Evolutionary conservation across 2,888 invertebrate species (phyloP), one percentile per base, ranked within the genome.

Genomic region (Tiliacea aurago): DNA sequence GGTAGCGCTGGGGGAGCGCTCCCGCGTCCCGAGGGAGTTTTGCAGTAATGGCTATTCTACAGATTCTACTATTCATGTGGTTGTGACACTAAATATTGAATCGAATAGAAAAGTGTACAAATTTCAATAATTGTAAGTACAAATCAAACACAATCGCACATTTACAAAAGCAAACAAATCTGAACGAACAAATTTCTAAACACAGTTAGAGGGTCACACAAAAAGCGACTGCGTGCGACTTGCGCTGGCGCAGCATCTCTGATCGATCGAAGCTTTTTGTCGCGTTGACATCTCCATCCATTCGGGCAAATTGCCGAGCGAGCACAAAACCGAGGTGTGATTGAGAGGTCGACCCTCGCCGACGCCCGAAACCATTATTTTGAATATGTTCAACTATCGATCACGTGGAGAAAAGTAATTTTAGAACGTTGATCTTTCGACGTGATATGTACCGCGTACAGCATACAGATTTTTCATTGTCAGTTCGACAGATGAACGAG

Each of bases 211-310:
- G 79, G 70, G 59, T 70, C 78, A 86, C 80, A 87, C 68, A 77
- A 81, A 77, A 88, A 84, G 86, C 80, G 76, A 59, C 80, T 20
- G 53, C 71, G 78, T 74, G 88, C 87, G 90, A 91, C 89, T 91
- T 93, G 92, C 93, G 94, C 94, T 91, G 87, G 91, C 93, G 93
- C 92, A 91, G 88, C 87, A 87, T 76, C 87, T 78, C 90, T 95
- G 95, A 96, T 95, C 93, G 94, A 96, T 96, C 93, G 94, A 90
- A 91, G 94, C 94, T 96, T 96, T 96, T 96, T 96, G 95, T 95
- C 90, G 91, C 90, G 92, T 84, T 95, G 96, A 96, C 96, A 88
- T 94, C 95, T 96, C 94, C 93, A 96, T 96, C 93, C 92, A 95
- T 95, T 93, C 89, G 88, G 90, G 94, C 95, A 95, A 95, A 95